Conservation (phyloP, 2,113 vertebrate species). For the Protobothrops flavoviridis region DNA sequence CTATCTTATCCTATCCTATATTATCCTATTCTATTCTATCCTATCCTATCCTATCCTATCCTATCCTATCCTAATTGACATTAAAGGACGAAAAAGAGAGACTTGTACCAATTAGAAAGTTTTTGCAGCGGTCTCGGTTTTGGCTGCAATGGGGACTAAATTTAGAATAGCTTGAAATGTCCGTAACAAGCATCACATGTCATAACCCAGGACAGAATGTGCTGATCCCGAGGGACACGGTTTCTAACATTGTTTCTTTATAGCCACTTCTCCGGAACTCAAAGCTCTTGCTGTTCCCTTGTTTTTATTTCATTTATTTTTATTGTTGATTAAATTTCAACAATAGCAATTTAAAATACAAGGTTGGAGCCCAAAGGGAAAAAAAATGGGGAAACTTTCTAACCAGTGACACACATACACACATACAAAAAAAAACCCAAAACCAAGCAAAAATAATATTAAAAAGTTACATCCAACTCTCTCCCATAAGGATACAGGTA, state of each 20-base stretch:
- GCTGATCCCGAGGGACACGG: background rate
- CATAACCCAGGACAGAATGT: constrained; percentile 60
- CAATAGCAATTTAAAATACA: background rate
- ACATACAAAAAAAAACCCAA: background rate
- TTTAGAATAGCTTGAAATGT: constrained; percentile 54
- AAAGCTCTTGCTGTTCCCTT: background rate
- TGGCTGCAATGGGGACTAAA: constrained; percentile 67
- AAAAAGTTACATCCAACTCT: background rate
- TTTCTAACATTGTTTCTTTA: background rate
- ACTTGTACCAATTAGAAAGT: constrained; percentile 53
- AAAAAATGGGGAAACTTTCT: background rate
- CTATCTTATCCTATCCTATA: no score
- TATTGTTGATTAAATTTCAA: background rate
- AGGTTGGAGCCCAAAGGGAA: background rate
- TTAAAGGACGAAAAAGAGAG: background rate
- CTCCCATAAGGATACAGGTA: background rate
- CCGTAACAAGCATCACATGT: constrained; percentile 29
- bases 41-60: no score
- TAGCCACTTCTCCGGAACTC: constrained; percentile 5
- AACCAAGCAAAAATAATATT: background rate
- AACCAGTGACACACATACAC: background rate
- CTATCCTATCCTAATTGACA: background rate
- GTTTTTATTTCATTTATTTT: background rate
- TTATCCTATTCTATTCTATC: no score
- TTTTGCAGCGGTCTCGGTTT: constrained; percentile 51